Evolutionary conservation across 2,888 invertebrate genomes (phyloP).

Genomic region (Germaria angustata): DNA sequence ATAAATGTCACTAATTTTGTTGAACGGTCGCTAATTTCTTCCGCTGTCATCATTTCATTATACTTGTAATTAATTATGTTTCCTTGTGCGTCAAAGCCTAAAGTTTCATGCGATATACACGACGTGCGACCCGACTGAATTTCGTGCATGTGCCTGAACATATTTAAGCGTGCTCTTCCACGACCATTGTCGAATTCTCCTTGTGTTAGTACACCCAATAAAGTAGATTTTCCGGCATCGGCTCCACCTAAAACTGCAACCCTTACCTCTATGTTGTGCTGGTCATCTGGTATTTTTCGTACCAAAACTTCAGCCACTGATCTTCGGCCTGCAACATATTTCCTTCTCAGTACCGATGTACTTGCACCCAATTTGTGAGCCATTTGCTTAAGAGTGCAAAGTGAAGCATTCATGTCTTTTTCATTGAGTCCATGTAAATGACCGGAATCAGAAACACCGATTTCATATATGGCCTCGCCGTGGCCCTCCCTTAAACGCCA

Average conservation of each 20-base stretch:
- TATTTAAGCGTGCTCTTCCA: slow-evolving; percentile 95
- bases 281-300: slow-evolving; percentile 92
- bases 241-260: slow-evolving; percentile 97
- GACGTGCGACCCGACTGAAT: slow-evolving; percentile 96
- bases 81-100: slow-evolving; percentile 94
- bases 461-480: slow-evolving; percentile 98
- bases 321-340: slow-evolving; percentile 81
- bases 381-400: slow-evolving; percentile 93
- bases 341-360: slow-evolving; percentile 86
- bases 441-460: slow-evolving; percentile 96
- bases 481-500: slow-evolving; percentile 98
- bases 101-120: slow-evolving; percentile 96
- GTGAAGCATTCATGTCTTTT: slow-evolving; percentile 91
- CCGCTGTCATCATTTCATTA: slow-evolving; percentile 93
- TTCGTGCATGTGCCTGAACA: slow-evolving; percentile 97
- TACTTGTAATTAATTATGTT: slow-evolving; percentile 93
- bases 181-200: slow-evolving; percentile 97
- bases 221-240: slow-evolving; percentile 98
- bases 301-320: slow-evolving; percentile 93
- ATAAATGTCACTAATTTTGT: slow-evolving; percentile 96
- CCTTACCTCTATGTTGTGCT: slow-evolving; percentile 92
- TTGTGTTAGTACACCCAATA: slow-evolving; percentile 96
- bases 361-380: slow-evolving; percentile 92
- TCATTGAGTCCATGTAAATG: slow-evolving; percentile 90
- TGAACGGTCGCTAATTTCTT: slow-evolving; percentile 95